Conservation (phyloP, 2,888 invertebrate genomes). For the Meganola albula region DNA sequence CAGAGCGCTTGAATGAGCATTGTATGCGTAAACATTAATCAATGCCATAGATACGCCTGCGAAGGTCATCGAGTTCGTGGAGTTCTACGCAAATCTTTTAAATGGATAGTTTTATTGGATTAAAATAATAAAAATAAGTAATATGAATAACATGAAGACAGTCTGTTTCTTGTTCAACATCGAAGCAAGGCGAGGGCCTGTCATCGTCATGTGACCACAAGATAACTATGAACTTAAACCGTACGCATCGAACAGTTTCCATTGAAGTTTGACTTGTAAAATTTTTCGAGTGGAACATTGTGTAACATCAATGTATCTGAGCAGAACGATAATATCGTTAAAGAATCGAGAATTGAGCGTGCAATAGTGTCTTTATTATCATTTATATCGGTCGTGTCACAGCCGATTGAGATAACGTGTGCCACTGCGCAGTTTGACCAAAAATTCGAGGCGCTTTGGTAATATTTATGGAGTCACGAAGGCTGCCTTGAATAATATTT, state of each 20-base stretch:
- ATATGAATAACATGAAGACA: slow-evolving; percentile 10
- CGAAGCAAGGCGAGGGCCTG: slow-evolving; percentile 29
- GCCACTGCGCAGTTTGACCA: slow-evolving; percentile 60
- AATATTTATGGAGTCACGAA: slow-evolving; percentile 22
- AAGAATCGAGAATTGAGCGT: slow-evolving; percentile 30
- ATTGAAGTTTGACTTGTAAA: slow-evolving; percentile 25
- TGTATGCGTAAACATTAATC: slow-evolving; percentile 69
- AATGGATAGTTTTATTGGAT: slow-evolving; percentile 18
- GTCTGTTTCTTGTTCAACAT: slow-evolving; percentile 24
- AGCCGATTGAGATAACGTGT: slow-evolving; percentile 55
- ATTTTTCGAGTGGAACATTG: slow-evolving; percentile 15
- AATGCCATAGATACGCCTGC: slow-evolving; percentile 61
- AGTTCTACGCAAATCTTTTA: slow-evolving; percentile 41
- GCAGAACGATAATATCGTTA: slow-evolving; percentile 21
- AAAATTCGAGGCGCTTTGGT: slow-evolving; percentile 45
- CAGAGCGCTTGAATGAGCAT: slow-evolving; percentile 52
- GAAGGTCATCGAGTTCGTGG: slow-evolving; percentile 56
- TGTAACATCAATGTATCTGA: slow-evolving; percentile 33
- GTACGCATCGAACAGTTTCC: slow-evolving; percentile 23
- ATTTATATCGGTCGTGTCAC: slow-evolving; percentile 57
- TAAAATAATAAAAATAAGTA: slow-evolving; percentile 24
- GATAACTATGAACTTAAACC: slow-evolving; percentile 23
- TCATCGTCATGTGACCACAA: slow-evolving; percentile 36
- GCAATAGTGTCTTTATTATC: slow-evolving; percentile 56
- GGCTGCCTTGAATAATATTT: slow-evolving; percentile 11